Conservation (phyloP, 2,113 vertebrate genomes). For the Deroptyus accipitrinus region DNA sequence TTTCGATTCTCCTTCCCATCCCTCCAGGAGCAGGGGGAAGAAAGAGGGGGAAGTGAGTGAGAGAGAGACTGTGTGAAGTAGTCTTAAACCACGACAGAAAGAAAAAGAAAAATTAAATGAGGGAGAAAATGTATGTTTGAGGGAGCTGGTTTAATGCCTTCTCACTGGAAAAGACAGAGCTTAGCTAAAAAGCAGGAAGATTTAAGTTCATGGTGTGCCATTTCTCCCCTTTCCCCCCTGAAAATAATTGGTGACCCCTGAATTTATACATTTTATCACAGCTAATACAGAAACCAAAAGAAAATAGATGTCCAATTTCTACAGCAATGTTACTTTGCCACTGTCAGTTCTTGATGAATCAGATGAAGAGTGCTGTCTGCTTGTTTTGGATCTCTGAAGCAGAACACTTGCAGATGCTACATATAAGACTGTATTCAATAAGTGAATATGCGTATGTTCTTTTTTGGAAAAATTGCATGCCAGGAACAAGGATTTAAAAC, state of each 20-base stretch:
- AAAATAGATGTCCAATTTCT: neutral
- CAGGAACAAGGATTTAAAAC: neutral
- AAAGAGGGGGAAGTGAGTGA: too few relatives aligned
- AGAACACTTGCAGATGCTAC: neutral
- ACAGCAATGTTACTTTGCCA: neutral
- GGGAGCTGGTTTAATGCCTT: neutral
- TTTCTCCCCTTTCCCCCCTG: fast-evolving
- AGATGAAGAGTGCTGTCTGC: neutral
- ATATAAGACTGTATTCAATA: neutral
- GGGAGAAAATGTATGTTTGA: neutral
- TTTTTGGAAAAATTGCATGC: neutral
- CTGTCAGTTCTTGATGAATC: neutral
- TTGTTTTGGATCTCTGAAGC: neutral
- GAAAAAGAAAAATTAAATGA: too few relatives aligned
- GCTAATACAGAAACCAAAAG: neutral
- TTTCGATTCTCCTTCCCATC: too few relatives aligned
- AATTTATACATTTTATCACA: neutral
- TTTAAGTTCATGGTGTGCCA: neutral
- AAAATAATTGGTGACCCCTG: neutral
- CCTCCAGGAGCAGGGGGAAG: too few relatives aligned
- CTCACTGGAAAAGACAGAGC: neutral
- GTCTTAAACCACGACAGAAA: too few relatives aligned
- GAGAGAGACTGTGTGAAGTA: too few relatives aligned
- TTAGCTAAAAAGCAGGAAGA: neutral
- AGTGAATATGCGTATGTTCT: neutral